phyloP scores from a whole-genome alignment of 2,113 vertebrate species.

The Seriola aureovittata region DNA sequence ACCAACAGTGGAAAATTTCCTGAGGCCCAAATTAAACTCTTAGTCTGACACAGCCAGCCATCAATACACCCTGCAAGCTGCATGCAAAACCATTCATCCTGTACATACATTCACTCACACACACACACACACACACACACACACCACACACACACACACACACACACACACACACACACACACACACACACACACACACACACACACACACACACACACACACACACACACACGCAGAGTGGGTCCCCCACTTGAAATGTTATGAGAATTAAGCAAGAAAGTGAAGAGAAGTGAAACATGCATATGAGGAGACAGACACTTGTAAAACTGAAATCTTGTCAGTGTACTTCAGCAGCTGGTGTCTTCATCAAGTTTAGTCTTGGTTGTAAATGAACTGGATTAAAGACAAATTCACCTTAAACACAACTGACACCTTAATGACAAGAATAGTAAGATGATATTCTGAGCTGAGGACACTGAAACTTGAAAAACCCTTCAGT shows the following conservation, averaged over 20 bases:
- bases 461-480: background rate
- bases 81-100: conserved; percentile 69
- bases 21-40: conserved; percentile 77
- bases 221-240: background rate
- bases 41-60: conserved; percentile 68
- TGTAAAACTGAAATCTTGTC: background rate
- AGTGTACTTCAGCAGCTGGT: background rate
- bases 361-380: background rate
- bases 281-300: background rate
- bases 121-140: background rate
- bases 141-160: background rate
- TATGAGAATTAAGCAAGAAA: background rate
- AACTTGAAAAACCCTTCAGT: conserved; percentile 1
- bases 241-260: background rate
- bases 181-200: background rate
- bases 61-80: conserved; percentile 68
- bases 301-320: background rate
- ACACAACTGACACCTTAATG: background rate
- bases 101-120: background rate
- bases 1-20: conserved; percentile 87
- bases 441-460: background rate
- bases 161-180: background rate
- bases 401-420: background rate
- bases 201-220: background rate
- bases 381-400: background rate